Evolutionary conservation across 1,140 invertebrate genomes (phyloP).

Genomic region (silkworm (Bombyx mori)): DNA sequence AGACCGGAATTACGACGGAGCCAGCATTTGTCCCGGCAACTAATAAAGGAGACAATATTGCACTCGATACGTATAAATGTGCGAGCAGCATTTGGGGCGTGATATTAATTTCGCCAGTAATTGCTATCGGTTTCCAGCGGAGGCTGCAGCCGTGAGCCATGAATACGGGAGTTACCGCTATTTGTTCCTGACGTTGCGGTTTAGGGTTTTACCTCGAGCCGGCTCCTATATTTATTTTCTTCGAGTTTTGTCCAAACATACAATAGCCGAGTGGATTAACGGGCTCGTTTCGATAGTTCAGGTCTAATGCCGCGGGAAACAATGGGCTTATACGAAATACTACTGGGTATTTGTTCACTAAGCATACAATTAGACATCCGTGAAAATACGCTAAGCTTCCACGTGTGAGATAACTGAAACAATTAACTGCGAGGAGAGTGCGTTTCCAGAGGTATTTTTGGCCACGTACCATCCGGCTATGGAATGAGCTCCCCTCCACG

Average conservation of each 20-base stretch:
- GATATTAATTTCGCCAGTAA: constrained; percentile 70
- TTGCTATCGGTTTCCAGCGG: constrained; percentile 67
- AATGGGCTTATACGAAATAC: constrained; percentile 41
- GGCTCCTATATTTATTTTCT: constrained; percentile 65
- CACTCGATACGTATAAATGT: constrained; percentile 70
- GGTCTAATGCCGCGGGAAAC: constrained; percentile 31
- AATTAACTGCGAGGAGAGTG: too few relatives aligned
- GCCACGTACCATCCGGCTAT: too few relatives aligned
- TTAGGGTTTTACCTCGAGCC: constrained; percentile 62
- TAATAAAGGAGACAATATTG: constrained; percentile 72
- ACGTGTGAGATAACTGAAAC: too few relatives aligned
- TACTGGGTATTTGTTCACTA: constrained; percentile 22
- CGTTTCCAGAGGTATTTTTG: too few relatives aligned
- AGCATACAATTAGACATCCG: constrained; percentile 20
- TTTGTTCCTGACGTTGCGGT: constrained; percentile 69
- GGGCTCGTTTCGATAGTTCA: constrained; percentile 39
- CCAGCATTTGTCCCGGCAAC: constrained; percentile 65
- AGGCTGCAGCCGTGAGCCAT: constrained; percentile 65
- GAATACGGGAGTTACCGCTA: constrained; percentile 69
- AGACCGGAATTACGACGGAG: constrained; percentile 60
- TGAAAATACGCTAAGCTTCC: too few relatives aligned
- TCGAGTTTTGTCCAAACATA: constrained; percentile 57
- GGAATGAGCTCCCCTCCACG: too few relatives aligned
- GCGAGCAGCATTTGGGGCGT: constrained; percentile 67
- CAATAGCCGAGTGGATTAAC: constrained; percentile 57